Base-by-base conservation (phyloP, 2,113 vertebrate species). In the Cromileptes altivelis region DNA sequence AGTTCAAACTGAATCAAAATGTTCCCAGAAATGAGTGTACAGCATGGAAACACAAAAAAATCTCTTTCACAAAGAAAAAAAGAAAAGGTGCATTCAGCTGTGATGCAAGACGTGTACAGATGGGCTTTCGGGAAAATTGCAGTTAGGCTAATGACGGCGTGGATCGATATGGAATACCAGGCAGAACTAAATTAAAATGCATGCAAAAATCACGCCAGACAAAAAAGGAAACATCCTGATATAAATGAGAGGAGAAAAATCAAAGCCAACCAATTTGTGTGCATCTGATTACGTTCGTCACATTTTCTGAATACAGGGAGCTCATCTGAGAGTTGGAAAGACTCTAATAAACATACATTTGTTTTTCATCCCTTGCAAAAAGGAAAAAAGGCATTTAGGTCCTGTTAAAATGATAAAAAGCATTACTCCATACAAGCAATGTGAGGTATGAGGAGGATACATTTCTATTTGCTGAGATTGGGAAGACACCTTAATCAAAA, bases 401-500 rank as follows among this genome's bases (percentile, higher is more conserved):
- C 90, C 88, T 60, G 78, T 87, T 91, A 18, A 89, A 92, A 91
- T 78, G 69, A 89, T 80, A 75, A 81, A 77, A 86, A 88, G 88
- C 88, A 91, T 89, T 90, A 93, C 90, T 92, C 84, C 85, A 76
- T 81, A 85, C 69, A 92, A 94, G 92, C 89, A 90, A 91, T 87
- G 90, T 92, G 94, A 94, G 94, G 91, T 93, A 93, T 92, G 92
- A 94, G 69, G 90, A 94, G 89, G 94, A 92, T 91, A 92, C 91
- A 90, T 82, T 91, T 91, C 91, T 90, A 87, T 90, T 88, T 1
- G 91, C 90, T 93, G 88, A 89, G 87, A 83, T 75, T 80, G 92
- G 93, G 94, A 94, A 93, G 93, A 94, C 93, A 74, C 92, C 82
- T 82, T 88, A 78, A 82, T 90, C 67, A 57, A 81, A 30, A 86